Evolutionary conservation across 2,888 invertebrate species (phyloP).

Genomic region (Sarcophaga rosellei): DNA sequence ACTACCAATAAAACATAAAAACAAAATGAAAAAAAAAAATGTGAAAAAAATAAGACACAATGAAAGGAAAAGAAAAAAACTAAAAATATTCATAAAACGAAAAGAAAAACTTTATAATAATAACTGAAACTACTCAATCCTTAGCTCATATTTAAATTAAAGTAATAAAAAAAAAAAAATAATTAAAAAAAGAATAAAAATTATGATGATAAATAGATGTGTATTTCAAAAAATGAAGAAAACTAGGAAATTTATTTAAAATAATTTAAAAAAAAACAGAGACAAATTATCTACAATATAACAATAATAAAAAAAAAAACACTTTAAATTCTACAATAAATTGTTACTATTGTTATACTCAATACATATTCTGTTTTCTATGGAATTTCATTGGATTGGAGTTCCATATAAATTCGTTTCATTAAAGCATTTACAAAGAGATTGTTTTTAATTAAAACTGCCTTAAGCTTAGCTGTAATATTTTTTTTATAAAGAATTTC

Average conservation of each 20-base stretch:
- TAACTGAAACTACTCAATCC: conserved; percentile 56
- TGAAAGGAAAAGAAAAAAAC: conserved; percentile 12
- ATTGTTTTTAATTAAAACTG: neutral
- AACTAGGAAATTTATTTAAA: conserved; percentile 40
- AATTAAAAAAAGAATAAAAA: neutral
- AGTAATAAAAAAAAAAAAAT: neutral
- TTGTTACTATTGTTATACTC: neutral
- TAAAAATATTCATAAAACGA: conserved; percentile 2
- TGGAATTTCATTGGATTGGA: neutral
- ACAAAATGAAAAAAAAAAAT: neutral
- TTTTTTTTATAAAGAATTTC: neutral
- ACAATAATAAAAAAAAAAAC: neutral
- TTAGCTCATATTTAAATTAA: conserved; percentile 50
- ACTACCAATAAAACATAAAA: neutral
- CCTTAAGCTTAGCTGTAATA: neutral
- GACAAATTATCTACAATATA: neutral
- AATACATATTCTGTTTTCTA: neutral
- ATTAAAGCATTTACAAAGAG: neutral
- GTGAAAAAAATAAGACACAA: conserved; percentile 23
- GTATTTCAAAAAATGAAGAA: conserved; percentile 50
- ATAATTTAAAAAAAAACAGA: conserved; percentile 26
- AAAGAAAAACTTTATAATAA: conserved; percentile 34
- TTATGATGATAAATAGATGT: conserved; percentile 28
- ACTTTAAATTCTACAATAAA: neutral
- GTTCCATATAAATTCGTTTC: neutral